Evolutionary conservation across 2,797 vertebrate genomes (phyloP), one percentile per base, ranked within the genome.

Genomic region (Dromococcyx pavoninus): DNA sequence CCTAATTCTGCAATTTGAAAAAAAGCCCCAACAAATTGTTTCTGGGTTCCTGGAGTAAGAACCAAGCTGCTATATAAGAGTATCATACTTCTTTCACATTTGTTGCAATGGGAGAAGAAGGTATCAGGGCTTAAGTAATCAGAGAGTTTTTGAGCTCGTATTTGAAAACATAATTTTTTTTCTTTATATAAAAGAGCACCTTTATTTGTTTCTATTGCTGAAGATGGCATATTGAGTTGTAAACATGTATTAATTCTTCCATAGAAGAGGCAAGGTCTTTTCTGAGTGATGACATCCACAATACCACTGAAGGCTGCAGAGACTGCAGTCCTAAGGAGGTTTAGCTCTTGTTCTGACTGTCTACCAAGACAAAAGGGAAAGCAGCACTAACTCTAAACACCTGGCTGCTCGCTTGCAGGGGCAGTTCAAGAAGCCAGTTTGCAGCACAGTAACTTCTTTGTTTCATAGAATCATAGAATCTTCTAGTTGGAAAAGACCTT

Each of bases 21-120:
- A 44, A 76, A 83, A 80, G 13, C 15, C n/a, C 32, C 39, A 81
- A 51, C 2, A 18, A 54, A 61, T 5, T 69, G 41, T 65, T 83
- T 64, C 62, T 17, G 13, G 35, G 5, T 13, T 91, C 32, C 23
- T 53, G 12, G 23, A 66, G 39, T 43, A 53, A 39, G 28, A 86
- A 86, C 32, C 22, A 71, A 0, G 1, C 35, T 79, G 64, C 56
- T 4, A 8, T 2, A 0, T 11, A 39, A 32, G 11, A 35, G 17
- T 23, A 69, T 33, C 2, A 0, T 5, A 16, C 43, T 46, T 79
- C 33, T 62, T 82, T 64, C 17, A 58, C 17, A 9, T 44, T 64
- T 51, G 8, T 50, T 64, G 37, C 10, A 2, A 64, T 64, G 48
- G 41, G 58, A 18, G 39, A 73, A 41, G 85, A 85, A 61, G 8